Base-by-base conservation (phyloP, 2,888 invertebrate species). In the Drosophila colorata region DNA sequence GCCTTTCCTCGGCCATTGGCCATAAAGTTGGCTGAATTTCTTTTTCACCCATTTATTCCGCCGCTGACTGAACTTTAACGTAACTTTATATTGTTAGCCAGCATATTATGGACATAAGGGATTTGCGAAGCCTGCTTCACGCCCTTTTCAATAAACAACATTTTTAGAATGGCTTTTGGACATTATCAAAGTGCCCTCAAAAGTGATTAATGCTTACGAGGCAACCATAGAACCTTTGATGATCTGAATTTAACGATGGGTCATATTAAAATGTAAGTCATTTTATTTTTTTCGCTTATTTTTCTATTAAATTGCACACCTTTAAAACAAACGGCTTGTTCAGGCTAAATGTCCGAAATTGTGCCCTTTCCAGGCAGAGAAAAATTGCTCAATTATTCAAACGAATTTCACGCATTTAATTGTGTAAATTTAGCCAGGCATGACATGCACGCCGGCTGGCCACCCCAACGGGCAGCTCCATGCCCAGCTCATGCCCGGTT, bases 331-430 rank as follows among this genome's bases (percentile, higher is more conserved):
- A 44, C 56, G 49, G 40, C 37, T 41, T 49, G 52, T 20, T 28
- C 37, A 31, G 16, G 11, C 41, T 53, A 47, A 61, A 20, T 53
- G 52, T 8, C 20, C 18, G 33, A 56, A 67, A 74, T 44, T 18
- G 20, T 43, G 48, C 41, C 53, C 51, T 13, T 37, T 37, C 33
- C 41, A 46, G 40, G 43, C 37, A 25, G 67, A 69, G 64, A 87
- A 87, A 88, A 86, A 86, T 85, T 88, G 87, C 73, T 77, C 85
- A 86, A 86, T 86, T 88, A 86, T 87, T 87, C 81, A 87, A 88
- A 87, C 87, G 85, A 86, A 86, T 86, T 86, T 88, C 82, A 77
- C 80, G 80, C 79, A 85, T 87, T 87, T 90, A 88, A 90, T 90
- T 90, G 88, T 90, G 78, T 75, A 86, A 83, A 87, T 66, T 80